A percentile compares a stretch with the other conserved stretches of the same genome.
These are phyloP conservation scores for Ormia ochracea DNA, from an alignment of 2,888 invertebrate species.

Conservation along the genomic window DNA sequence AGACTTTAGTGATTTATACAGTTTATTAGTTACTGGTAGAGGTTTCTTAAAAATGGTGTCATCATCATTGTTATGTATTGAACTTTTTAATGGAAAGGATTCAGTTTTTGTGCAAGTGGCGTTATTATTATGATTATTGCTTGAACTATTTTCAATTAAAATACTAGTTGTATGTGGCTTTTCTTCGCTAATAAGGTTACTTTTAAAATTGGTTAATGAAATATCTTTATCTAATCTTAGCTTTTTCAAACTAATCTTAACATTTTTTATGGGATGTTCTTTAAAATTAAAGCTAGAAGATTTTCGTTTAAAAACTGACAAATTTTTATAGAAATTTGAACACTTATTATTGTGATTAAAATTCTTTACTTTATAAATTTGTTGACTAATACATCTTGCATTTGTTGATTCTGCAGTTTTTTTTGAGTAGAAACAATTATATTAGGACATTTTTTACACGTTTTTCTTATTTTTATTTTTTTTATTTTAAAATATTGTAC, in stretches of 20 bases:
- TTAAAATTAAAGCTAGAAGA: conserved; percentile 13
- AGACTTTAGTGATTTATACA: neutral
- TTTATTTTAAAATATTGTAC: neutral
- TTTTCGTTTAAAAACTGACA: conserved; percentile 45
- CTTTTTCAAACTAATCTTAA: conserved; percentile 39
- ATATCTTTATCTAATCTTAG: conserved; percentile 55
- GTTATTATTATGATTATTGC: neutral
- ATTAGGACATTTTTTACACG: conserved; percentile 20
- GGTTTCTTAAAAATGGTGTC: conserved; percentile 43
- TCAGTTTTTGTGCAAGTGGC: neutral
- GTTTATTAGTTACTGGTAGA: conserved; percentile 20
- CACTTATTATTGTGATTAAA: conserved; percentile 9
- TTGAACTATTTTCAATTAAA: conserved; percentile 4
- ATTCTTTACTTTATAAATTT: neutral
- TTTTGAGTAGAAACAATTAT: conserved; percentile 53
- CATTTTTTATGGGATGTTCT: conserved; percentile 21
- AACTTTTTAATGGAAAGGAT: neutral
- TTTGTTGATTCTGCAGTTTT: conserved; percentile 40
- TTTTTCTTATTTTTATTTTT: conserved; percentile 9
- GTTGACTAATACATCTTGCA: conserved; percentile 5
- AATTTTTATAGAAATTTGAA: conserved; percentile 31
- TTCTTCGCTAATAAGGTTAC: conserved; percentile 2
- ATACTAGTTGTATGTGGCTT: conserved; percentile 29
- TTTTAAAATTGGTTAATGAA: conserved; percentile 64
- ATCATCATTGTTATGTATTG: conserved; percentile 5